Base-by-base conservation (phyloP, 2,113 vertebrate genomes). In the Helogale parvula region DNA sequence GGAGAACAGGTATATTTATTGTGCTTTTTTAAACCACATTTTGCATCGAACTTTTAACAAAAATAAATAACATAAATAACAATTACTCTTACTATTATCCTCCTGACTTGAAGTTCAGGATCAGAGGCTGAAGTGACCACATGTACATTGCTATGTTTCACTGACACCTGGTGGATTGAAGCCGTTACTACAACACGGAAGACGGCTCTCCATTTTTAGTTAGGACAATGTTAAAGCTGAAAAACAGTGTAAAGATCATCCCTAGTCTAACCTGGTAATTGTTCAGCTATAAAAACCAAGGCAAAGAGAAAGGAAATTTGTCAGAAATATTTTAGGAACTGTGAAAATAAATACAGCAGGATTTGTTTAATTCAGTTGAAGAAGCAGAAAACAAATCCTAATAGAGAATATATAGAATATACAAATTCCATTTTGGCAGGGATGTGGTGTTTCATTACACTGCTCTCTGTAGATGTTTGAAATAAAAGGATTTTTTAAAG, bases 141-240 rank as follows among this genome's bases (percentile, higher is more conserved):
- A 93, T 77, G n/a, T 25, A 90, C 80, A 97, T 96, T 84, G 94
- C 98, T 98, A 94, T 98, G 87, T 93, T 97, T 88, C 95, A 98
- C 80, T 94, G 99, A 95, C 99, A 97, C 98, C 99, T 98, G 97
- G 98, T 92, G 99, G 98, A 93, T 82, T 6, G 1, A 0, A 1
- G 2, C 3, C 16, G 97, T 88, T 72, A 98, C 35, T 98, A 97
- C 97, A 90, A 69, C 0, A 14, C 13, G 2, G 5, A 41, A 27
- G n/a, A 38, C 2, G 1, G 0, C 13, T 35, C n/a, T 81, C 13
- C 12, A 13, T 47, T 52, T 94, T 63, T n/a, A 45, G 1, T 12
- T 21, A 25, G 14, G 52, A 84, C 12, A 82, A 57, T 5, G 21
- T 25, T 82, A 31, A 82, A 65, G 11, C 15, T 12, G 15, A 91